Base-by-base conservation (phyloP, 2,888 invertebrate genomes). In the Sinodicranocentrus sp. region DNA sequence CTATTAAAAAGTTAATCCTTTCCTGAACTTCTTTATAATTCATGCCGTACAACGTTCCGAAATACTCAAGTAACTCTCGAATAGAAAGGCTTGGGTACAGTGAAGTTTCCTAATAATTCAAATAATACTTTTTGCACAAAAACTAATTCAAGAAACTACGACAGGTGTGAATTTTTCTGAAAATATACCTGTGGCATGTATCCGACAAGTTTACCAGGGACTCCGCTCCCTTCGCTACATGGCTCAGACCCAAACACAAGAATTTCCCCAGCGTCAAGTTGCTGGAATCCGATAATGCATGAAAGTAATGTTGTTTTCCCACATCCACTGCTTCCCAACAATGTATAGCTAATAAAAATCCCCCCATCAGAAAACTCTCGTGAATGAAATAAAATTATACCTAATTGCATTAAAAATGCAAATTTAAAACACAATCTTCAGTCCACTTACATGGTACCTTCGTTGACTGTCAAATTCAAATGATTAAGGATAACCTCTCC, bases 31-130 rank as follows among this genome's bases (percentile, higher is more conserved):
- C 95, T 26, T 92, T 90, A 52, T 95, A 94, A 90, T 94, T 93
- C 97, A 98, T 97, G 88, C 97, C 96, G 91, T 97, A 97, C 90
- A 98, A 95, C 94, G 97, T 95, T 43, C 98, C 98, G 91, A 98
- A 98, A 91, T 97, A 98, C 94, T 95, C 95, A 95, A 98, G 95
- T 0, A 97, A 97, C 91, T 98, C 98, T 87, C 94, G 94, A 89
- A 98, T 97, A 44, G 97, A 95, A 91, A 98, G 97, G 91, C 96
- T 96, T 0, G 95, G 96, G 90, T 96, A 97, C 0, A 97, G 92
- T 0, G 96, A 96, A 82, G 96, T 96, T 91, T 97, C 97, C 89
- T 96, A 67, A 39, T 39, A 13, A 6, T 28, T 25, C 21, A 15
- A 33, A 1, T 52, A 13, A n/a, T n/a, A 17, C 5, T 6, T 5